A percentile compares a stretch with the other conserved stretches of the same genome.
phyloP scores from a whole-genome alignment of 2,113 vertebrate species.

The Amphiprion percula region DNA sequence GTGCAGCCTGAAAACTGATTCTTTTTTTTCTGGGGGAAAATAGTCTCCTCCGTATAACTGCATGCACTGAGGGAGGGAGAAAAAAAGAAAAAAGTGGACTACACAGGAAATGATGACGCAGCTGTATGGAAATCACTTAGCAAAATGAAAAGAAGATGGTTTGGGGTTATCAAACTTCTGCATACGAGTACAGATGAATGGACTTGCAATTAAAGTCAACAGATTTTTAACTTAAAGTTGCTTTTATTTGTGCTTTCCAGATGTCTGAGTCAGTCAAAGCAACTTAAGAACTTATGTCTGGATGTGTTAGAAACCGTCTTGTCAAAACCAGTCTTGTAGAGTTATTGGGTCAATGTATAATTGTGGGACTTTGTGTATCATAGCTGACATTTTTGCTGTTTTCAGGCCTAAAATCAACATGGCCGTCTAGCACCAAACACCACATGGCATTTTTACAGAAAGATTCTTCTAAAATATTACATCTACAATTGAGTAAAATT shows the following conservation, averaged over 20 bases:
- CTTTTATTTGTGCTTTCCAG: neutral
- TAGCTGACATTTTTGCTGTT: too few relatives aligned
- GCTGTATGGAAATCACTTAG: slow-evolving; percentile 68
- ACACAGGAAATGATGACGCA: slow-evolving; percentile 84
- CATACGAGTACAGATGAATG: neutral
- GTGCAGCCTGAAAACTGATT: slow-evolving; percentile 63
- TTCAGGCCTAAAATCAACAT: too few relatives aligned
- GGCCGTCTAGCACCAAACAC: too few relatives aligned
- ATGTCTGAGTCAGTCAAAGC: neutral
- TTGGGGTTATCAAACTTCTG: slow-evolving; percentile 20
- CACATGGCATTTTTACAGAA: too few relatives aligned
- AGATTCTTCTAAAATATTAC: too few relatives aligned
- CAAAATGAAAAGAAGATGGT: slow-evolving; percentile 46
- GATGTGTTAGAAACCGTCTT: too few relatives aligned
- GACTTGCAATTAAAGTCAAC: neutral
- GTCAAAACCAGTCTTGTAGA: too few relatives aligned
- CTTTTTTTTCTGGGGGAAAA: slow-evolving; percentile 57
- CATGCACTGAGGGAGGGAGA: slow-evolving; percentile 42
- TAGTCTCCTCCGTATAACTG: slow-evolving; percentile 64
- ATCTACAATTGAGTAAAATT: too few relatives aligned
- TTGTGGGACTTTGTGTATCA: too few relatives aligned
- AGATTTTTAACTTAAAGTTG: neutral
- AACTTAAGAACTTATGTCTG: neutral
- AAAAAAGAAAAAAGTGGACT: slow-evolving; percentile 64
- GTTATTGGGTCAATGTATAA: too few relatives aligned